phyloP scores from a whole-genome alignment of 2,888 invertebrate genomes.

The Metalampra italica region DNA sequence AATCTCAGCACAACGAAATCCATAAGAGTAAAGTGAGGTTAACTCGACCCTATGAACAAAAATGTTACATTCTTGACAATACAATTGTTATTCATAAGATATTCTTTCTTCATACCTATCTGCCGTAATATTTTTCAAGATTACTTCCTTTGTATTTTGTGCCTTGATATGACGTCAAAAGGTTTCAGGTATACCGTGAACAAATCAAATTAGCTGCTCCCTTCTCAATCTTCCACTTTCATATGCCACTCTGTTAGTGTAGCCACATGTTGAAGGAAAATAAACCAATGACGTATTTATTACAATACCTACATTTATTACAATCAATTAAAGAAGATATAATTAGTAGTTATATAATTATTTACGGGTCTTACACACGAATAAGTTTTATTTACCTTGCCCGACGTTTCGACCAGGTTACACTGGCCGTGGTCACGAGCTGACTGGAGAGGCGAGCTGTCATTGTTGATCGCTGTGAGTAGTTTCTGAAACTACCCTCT shows the following conservation, averaged over 20 bases:
- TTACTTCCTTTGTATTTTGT: conserved; percentile 6
- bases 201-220: conserved; percentile 17
- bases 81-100: conserved; percentile 2
- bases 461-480: too few species aligned
- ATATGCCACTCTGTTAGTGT: conserved; percentile 4
- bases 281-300: neutral
- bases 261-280: neutral
- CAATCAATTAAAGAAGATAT: too few species aligned
- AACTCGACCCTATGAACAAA: neutral
- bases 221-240: conserved; percentile 19
- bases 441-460: too few species aligned
- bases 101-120: neutral
- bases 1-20: too few species aligned
- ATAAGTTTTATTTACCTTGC: too few species aligned
- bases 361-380: too few species aligned
- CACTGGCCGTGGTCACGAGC: too few species aligned
- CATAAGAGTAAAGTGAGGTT: too few species aligned
- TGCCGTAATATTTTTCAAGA: neutral
- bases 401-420: too few species aligned
- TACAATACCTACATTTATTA: too few species aligned
- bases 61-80: conserved; percentile 2
- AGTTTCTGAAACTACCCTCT: too few species aligned
- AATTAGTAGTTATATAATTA: too few species aligned
- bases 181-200: conserved; percentile 4
- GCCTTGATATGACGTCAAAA: conserved; percentile 7